A percentile compares a stretch with the other conserved stretches of the same genome.
Conservation (phyloP, 2,797 vertebrate genomes). For the Anguilla pacifica region DNA sequence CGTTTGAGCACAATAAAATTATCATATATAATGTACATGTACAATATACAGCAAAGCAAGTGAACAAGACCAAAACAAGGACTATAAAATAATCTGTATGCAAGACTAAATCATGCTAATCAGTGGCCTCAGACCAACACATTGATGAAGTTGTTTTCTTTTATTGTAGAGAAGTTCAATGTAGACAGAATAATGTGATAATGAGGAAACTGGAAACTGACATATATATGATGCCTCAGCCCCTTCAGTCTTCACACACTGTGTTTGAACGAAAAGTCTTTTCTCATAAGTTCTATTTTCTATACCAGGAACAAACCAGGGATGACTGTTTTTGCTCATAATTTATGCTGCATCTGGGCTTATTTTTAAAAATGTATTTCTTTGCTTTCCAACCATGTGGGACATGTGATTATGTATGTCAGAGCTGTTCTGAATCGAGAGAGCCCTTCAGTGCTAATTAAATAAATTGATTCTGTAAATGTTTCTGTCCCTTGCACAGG, state of each 20-base stretch:
- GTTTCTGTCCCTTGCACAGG: neutral
- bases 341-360: neutral
- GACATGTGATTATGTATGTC: neutral
- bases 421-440: neutral
- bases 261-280: neutral
- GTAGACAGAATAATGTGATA: too few species aligned
- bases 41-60: neutral
- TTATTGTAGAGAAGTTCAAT: too few species aligned
- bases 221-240: neutral
- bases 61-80: too few species aligned
- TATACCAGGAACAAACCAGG: neutral
- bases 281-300: neutral
- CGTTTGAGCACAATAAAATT: neutral
- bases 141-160: too few species aligned
- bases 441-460: neutral
- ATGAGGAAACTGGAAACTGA: neutral
- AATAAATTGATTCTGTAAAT: neutral
- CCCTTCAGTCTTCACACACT: neutral
- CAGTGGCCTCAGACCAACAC: too few species aligned
- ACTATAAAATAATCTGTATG: too few species aligned
- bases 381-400: neutral
- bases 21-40: neutral
- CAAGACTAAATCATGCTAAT: too few species aligned
- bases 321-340: neutral
- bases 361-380: neutral